Conservation (phyloP, 64 coral and sea anemone genomes). For the Catalaphyllia jardinei region DNA sequence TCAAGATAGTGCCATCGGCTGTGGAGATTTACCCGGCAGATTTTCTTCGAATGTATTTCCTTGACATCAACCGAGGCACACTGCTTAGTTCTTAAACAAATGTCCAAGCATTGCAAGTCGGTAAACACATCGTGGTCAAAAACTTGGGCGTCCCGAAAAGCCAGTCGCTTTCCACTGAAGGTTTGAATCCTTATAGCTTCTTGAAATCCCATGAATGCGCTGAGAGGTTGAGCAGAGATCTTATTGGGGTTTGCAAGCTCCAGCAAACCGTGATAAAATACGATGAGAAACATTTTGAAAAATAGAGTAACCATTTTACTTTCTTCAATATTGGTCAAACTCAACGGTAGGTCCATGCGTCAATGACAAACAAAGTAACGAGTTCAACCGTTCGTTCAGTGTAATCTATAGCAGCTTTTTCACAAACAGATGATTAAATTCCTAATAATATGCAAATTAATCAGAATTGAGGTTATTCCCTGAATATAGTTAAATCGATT, state of each 20-base stretch:
- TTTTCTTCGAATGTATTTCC: background rate
- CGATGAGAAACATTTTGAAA: background rate
- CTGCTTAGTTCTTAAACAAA: background rate
- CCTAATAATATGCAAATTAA: background rate
- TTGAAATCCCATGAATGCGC: background rate
- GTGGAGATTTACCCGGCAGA: background rate
- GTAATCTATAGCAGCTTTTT: background rate
- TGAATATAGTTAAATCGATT: background rate
- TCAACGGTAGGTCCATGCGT: background rate
- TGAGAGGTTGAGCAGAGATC: too few species aligned
- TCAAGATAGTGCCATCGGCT: background rate
- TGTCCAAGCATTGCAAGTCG: background rate
- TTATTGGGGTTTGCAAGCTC: too few species aligned
- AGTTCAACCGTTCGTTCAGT: background rate
- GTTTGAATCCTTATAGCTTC: background rate
- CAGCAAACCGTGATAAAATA: background rate
- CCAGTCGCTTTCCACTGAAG: background rate
- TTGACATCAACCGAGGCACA: conserved; percentile 2
- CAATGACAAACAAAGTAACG: background rate
- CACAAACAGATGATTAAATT: background rate
- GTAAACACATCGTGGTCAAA: background rate
- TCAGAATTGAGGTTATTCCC: background rate
- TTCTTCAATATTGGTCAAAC: background rate
- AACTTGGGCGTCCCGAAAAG: background rate
- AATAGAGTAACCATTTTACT: background rate